Percentiles rank a stretch among this genome's conserved stretches.
These are phyloP conservation scores for Catamblyrhynchus diadema DNA, from an alignment of 2,797 vertebrate species.

Conservation along the genomic window DNA sequence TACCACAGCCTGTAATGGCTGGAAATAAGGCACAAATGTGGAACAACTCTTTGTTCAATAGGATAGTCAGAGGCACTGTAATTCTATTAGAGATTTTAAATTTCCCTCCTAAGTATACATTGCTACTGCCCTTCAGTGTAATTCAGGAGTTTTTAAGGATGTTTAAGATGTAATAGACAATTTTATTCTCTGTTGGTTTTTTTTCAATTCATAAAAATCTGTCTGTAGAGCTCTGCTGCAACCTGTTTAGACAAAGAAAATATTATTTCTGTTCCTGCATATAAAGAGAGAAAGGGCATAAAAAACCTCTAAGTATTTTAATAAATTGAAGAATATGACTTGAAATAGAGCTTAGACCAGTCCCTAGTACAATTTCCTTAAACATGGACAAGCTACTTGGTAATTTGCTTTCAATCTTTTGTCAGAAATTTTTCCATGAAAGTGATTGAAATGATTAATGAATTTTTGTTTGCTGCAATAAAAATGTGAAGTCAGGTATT, in stretches of 20 bases:
- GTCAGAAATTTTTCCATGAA: neutral
- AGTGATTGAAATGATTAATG: neutral
- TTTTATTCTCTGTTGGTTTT: neutral
- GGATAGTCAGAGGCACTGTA: neutral
- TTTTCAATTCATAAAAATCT: neutral
- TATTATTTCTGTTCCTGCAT: neutral
- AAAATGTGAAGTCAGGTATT: neutral
- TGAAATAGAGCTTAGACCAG: neutral
- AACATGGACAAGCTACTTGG: neutral
- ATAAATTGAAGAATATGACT: neutral
- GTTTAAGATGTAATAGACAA: neutral
- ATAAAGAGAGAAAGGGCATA: neutral
- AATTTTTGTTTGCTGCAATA: neutral
- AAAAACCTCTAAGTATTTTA: neutral
- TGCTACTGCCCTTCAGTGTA: neutral
- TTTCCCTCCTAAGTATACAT: neutral
- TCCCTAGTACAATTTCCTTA: neutral
- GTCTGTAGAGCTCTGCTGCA: neutral
- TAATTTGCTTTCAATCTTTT: neutral
- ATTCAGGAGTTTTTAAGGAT: neutral
- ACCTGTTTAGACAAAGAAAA: neutral
- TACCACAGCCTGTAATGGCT: neutral
- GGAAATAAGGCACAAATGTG: neutral
- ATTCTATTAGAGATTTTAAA: neutral
- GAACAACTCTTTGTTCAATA: neutral